These are phyloP conservation scores for Neodiprion fabricii DNA, from an alignment of 1,140 invertebrate species.

Conservation along the genomic window DNA sequence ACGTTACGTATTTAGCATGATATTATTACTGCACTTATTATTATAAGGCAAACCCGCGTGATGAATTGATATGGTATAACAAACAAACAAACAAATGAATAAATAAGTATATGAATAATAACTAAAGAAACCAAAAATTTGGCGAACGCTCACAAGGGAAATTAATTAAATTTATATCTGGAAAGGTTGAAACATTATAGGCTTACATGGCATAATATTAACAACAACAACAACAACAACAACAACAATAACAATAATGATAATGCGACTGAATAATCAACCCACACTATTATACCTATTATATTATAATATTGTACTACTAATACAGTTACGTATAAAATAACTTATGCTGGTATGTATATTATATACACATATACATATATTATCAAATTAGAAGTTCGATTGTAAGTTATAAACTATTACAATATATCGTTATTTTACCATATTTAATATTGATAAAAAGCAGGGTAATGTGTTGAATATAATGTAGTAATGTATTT, in stretches of 20 bases:
- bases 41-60: not conserved
- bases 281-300: constrained; percentile 14
- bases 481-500: no score
- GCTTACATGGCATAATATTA: constrained; percentile 12
- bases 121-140: constrained; percentile 1
- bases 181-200: constrained; percentile 25
- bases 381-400: constrained; percentile 1
- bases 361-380: not conserved
- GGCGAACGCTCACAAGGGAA: constrained; percentile 33
- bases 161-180: constrained; percentile 31
- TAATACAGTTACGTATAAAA: not conserved
- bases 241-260: constrained; percentile 21
- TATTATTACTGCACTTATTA: not conserved
- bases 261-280: constrained; percentile 46
- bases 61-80: not conserved
- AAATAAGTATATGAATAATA: not conserved
- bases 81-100: not conserved
- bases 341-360: constrained; percentile 10
- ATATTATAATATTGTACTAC: not conserved
- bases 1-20: no score
- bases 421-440: constrained; percentile 27
- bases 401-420: constrained; percentile 24
- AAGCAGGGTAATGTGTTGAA: constrained; percentile 31
- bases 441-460: constrained; percentile 30
- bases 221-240: not conserved